Base-by-base conservation (phyloP, 2,113 vertebrate genomes). In the Myotis lucifugus region DNA sequence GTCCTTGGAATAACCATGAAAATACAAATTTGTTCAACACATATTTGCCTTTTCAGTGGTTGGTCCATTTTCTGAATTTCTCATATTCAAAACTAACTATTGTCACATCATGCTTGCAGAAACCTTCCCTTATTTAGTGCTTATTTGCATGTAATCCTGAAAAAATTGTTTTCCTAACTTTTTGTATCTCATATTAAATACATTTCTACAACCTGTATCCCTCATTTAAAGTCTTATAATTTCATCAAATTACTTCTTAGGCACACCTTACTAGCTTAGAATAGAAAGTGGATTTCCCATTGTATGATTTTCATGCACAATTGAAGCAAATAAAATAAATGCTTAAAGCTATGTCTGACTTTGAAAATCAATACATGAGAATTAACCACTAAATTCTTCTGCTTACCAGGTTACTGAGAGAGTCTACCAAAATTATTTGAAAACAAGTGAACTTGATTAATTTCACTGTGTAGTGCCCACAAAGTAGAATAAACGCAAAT, bases 301-400 rank as follows among this genome's bases (percentile, higher is more conserved):
- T 79, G n/a, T 89, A n/a, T 74, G 66, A 82, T 88, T 42, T 78
- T n/a, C 14, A 15, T 56, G 37, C 32, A 74, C 5, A 72, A 94
- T 84, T 91, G 59, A 25, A 84, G 19, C 56, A 89, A 97, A 83
- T 73, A 74, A 82, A 90, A 69, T 64, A 34, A 76, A 73, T 86
- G 11, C 93, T 95, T 91, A 96, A 90, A 92, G 23, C n/a, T 79
- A 12, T 70, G 69, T 70, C 48, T 97, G 81, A 46, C 46, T 95
- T 92, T 78, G 37, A 95, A 95, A 96, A 91, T 67, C 88, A 95
- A 46, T 87, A 29, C 18, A 42, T 78, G 6, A 70, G 12, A 66
- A 74, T 76, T 83, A 88, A 73, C 76, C 34, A 79, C 40, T 76
- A 84, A 56, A 46, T 54, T 92, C 64, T 61, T 87, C 17, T 85